Percentiles rank a stretch among this genome's conserved stretches.
phyloP scores from a whole-genome alignment of 2,113 vertebrate genomes.

The Gadus macrocephalus region DNA sequence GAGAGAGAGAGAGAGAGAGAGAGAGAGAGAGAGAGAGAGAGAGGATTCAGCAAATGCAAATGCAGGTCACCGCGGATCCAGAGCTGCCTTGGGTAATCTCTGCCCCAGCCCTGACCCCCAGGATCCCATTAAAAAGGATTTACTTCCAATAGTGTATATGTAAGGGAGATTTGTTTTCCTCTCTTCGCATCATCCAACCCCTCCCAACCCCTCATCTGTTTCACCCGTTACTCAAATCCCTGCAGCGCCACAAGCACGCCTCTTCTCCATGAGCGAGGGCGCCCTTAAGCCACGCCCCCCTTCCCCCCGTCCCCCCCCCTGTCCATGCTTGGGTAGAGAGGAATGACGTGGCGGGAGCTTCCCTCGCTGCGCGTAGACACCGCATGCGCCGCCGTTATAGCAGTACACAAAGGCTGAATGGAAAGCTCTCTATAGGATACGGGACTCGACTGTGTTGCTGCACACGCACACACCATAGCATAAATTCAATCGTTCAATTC shows the following conservation, averaged over 20 bases:
- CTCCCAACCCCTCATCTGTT: not conserved
- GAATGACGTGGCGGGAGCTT: too few relatives aligned
- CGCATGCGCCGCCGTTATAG: too few relatives aligned
- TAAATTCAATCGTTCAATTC: too few relatives aligned
- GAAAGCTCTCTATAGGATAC: too few relatives aligned
- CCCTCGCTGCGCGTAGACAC: too few relatives aligned
- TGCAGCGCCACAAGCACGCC: not conserved
- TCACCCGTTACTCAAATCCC: not conserved
- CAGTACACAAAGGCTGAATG: too few relatives aligned
- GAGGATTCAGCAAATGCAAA: constrained; percentile 52
- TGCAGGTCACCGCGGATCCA: constrained; percentile 65
- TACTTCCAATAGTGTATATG: constrained; percentile 75
- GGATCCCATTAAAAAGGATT: constrained; percentile 80
- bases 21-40: constrained; percentile 17
- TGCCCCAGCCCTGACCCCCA: constrained; percentile 71
- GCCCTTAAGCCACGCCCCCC: too few relatives aligned
- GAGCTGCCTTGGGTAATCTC: constrained; percentile 68
- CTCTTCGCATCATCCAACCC: constrained; percentile 52
- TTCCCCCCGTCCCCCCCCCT: not conserved
- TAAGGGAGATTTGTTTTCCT: constrained; percentile 67
- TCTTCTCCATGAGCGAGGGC: not conserved
- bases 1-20: constrained; percentile 3
- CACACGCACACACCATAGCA: too few relatives aligned
- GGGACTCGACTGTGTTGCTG: too few relatives aligned
- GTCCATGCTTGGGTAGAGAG: too few relatives aligned